A percentile compares a stretch with the other conserved stretches of the same genome.
phyloP scores from a whole-genome alignment of 2,113 vertebrate genomes.

The Tragelaphus imberbis region DNA sequence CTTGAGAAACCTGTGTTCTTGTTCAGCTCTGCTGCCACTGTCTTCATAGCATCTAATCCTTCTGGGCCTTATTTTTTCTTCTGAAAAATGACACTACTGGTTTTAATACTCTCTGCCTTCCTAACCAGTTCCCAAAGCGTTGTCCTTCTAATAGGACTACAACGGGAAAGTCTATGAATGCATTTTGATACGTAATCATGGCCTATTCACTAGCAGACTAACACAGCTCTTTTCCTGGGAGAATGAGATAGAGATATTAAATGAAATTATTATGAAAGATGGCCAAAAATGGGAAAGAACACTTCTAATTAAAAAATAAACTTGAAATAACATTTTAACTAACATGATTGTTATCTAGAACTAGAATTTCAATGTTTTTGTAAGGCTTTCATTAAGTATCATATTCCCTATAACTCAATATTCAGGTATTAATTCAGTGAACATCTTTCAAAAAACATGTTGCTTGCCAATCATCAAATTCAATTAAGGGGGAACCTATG shows the following conservation, averaged over 20 bases:
- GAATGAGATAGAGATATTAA: not conserved
- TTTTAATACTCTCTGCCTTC: not conserved
- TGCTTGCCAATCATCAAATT: not conserved
- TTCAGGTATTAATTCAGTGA: not conserved
- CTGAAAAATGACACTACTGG: not conserved
- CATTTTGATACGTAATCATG: not conserved
- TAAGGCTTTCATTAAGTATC: not conserved
- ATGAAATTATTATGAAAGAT: not conserved
- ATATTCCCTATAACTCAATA: not conserved
- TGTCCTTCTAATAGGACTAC: not conserved
- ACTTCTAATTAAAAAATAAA: constrained; percentile 19
- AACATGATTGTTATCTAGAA: not conserved
- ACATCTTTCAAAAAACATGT: not conserved
- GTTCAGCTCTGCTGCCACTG: not conserved
- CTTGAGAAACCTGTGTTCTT: not conserved
- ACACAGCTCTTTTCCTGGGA: not conserved
- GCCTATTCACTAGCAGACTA: not conserved
- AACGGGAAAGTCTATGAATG: not conserved
- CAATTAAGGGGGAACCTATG: not conserved
- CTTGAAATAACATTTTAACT: not conserved
- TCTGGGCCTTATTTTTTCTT: not conserved
- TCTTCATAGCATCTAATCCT: not conserved
- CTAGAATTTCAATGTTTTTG: not conserved
- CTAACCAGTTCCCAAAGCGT: not conserved
- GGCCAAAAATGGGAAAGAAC: not conserved